Evolutionary conservation across 2,113 vertebrate genomes (phyloP), one percentile per base, ranked within the genome.

Genomic region (Gymnarchus niloticus): DNA sequence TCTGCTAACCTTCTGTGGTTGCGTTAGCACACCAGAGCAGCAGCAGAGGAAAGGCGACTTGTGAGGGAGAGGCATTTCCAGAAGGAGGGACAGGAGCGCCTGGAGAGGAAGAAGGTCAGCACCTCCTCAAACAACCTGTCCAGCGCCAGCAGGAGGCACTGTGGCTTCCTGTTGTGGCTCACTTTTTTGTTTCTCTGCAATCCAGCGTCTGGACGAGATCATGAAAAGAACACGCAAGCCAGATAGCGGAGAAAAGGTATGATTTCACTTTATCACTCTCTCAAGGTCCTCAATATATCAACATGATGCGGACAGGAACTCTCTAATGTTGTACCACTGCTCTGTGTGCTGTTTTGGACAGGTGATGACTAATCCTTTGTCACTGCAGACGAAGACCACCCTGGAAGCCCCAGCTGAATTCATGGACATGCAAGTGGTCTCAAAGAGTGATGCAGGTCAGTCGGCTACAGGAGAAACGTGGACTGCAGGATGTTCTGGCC

Each of bases 191-290:
- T 33, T 49, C 37, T 81, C 56, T 76, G 33, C 19, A 51, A 87
- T 86, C 0, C 94, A 99, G 98, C 96, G 97, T 73, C 95, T 99
- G n/a, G 97, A 99, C 87, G 97, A 99, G 92, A 99, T 99, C 87
- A 99, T 99, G 98, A 99, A 98, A 94, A 96, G 98, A 91, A 99
- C 98, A 0, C 95, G 98, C 69, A 99, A 96, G 86, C 96, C 96
- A 0, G 97, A 97, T 0, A 87, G 91, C 1, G 92, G 93, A 0
- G 97, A 97, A 85, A 97, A 97, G 96, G 98, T 97, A 46, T 3
- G 81, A 37, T 10, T 46, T 81, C 23, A 9, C n/a, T 49, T 54
- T n/a, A 23, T 2, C 7, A 46, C 48, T 1, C 77, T 25, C 6
- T 54, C 14, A 6, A 7, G 52, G 52, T 54, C 14, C 52, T 14